A percentile compares a stretch with the other conserved stretches of the same genome.
Conservation (phyloP, 1,140 invertebrate species). For the Epicauta chinensis region DNA sequence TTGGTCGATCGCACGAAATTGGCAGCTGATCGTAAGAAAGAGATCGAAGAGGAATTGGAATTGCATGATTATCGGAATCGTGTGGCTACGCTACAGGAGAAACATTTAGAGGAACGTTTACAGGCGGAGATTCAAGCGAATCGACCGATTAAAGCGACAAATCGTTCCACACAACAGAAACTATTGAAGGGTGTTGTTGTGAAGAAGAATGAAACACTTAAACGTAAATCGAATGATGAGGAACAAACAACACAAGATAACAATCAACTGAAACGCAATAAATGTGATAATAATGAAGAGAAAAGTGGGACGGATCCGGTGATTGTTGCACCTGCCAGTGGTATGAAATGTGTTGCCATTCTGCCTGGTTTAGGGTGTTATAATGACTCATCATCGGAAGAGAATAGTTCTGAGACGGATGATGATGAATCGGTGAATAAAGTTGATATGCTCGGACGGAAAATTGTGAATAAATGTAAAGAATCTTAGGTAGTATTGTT, state of each 20-base stretch:
- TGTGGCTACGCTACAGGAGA: slow-evolving; percentile 73
- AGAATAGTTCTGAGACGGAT: slow-evolving; percentile 55
- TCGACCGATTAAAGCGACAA: slow-evolving; percentile 29
- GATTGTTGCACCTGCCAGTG: slow-evolving; percentile 24
- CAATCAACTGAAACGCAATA: neutral
- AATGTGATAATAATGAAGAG: slow-evolving; percentile 22
- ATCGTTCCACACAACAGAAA: slow-evolving; percentile 48
- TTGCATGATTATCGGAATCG: slow-evolving; percentile 74
- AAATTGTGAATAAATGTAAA: slow-evolving; percentile 44
- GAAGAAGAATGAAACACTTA: slow-evolving; percentile 47
- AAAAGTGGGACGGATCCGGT: neutral
- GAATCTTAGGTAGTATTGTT: slow-evolving; percentile 3
- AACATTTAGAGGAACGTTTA: slow-evolving; percentile 59
- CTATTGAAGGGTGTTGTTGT: slow-evolving; percentile 55
- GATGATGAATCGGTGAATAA: slow-evolving; percentile 44
- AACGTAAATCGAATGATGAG: slow-evolving; percentile 55
- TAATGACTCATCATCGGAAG: slow-evolving; percentile 60
- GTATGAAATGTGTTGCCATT: slow-evolving; percentile 63
- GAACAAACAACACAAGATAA: slow-evolving; percentile 40
- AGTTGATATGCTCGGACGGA: slow-evolving; percentile 54
- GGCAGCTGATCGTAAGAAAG: slow-evolving; percentile 73
- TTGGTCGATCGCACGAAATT: slow-evolving; percentile 80
- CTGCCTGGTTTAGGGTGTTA: slow-evolving; percentile 73
- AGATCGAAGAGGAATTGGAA: slow-evolving; percentile 72
- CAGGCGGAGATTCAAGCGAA: slow-evolving; percentile 48